Evolutionary conservation across 1,140 invertebrate species (phyloP).

Genomic region (Hyphantria cunea): DNA sequence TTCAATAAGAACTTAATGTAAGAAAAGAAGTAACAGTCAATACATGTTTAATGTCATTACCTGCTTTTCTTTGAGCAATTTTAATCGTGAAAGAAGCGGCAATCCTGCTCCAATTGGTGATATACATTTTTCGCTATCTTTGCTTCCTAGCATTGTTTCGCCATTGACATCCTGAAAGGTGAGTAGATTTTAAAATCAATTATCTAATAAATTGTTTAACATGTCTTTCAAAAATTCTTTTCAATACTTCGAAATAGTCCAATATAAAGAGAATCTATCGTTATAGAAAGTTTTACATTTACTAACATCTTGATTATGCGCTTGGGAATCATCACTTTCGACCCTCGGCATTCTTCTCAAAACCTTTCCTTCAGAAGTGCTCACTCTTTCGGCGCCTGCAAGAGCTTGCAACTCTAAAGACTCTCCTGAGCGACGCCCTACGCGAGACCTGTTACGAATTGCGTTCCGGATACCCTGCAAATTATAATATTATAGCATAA

Average conservation of each 20-base stretch:
- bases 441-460: constrained; percentile 78
- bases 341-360: constrained; percentile 87
- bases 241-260: too few relatives aligned
- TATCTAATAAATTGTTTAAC: too few relatives aligned
- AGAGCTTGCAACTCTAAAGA: constrained; percentile 86
- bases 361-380: constrained; percentile 80
- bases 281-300: too few relatives aligned
- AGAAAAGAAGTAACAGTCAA: too few relatives aligned
- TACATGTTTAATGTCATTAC: constrained; percentile 69
- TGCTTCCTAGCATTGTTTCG: constrained; percentile 79
- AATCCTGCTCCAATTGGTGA: constrained; percentile 91
- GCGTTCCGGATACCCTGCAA: constrained; percentile 82
- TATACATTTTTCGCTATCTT: constrained; percentile 81
- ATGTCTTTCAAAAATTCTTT: too few relatives aligned
- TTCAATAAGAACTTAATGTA: too few relatives aligned
- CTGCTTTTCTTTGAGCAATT: constrained; percentile 92
- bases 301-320: constrained; percentile 52
- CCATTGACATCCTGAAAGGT: constrained; percentile 74
- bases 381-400: constrained; percentile 66
- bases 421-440: constrained; percentile 83
- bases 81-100: constrained; percentile 89
- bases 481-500: neutral
- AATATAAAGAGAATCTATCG: too few relatives aligned
- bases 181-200: neutral
- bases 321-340: constrained; percentile 84